These are phyloP conservation scores for Drosophila diplacantha DNA, from an alignment of 2,888 invertebrate species.

Conservation along the genomic window DNA sequence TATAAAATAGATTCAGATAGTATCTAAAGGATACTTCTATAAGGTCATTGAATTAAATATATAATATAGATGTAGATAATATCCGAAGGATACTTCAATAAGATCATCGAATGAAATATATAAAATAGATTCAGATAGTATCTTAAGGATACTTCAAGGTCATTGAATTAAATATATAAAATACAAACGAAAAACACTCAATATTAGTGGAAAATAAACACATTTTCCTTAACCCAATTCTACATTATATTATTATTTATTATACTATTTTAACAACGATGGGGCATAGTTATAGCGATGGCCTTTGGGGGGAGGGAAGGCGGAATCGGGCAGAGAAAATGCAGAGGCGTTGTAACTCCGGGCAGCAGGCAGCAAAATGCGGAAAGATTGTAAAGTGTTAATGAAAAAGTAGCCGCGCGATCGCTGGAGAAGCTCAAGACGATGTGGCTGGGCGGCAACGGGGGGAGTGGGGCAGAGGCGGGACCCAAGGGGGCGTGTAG, in stretches of 20 bases:
- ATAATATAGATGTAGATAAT: no score
- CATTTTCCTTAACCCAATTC: background rate
- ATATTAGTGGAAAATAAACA: background rate
- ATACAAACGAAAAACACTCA: no score
- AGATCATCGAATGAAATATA: no score
- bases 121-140: background rate
- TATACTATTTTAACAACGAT: conserved; percentile 8
- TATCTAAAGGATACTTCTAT: no score
- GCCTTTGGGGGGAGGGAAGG: conserved; percentile 16
- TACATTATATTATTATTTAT: background rate
- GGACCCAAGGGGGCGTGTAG: conserved; percentile 1
- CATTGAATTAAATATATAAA: background rate
- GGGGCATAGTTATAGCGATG: background rate
- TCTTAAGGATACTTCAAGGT: no score
- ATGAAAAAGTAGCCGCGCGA: conserved; percentile 66
- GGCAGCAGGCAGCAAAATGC: conserved; percentile 46
- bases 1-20: no score
- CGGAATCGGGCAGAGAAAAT: conserved; percentile 7
- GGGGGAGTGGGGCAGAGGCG: background rate
- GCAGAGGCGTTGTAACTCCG: conserved; percentile 35
- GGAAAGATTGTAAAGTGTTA: conserved; percentile 71
- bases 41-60: no score
- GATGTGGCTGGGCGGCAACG: background rate
- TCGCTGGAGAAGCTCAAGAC: conserved; percentile 22
- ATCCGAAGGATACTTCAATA: no score